A percentile compares a stretch with the other conserved stretches of the same genome.
These are phyloP conservation scores for Eumacrocentrus americanus DNA, from an alignment of 2,888 invertebrate genomes.

Conservation along the genomic window DNA sequence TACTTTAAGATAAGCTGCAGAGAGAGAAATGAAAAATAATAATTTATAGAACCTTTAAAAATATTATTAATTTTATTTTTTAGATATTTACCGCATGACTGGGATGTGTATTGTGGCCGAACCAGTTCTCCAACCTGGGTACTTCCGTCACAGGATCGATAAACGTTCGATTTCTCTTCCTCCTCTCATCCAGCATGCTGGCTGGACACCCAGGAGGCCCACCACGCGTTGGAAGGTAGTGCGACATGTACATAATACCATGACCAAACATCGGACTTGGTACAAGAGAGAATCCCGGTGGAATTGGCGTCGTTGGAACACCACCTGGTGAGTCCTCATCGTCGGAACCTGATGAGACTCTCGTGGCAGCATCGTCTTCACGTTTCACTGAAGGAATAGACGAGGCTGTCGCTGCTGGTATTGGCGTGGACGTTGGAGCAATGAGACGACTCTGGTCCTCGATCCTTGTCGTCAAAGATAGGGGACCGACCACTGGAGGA, in stretches of 20 bases:
- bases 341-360: slow-evolving; percentile 62
- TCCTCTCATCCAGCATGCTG: slow-evolving; percentile 78
- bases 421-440: slow-evolving; percentile 17
- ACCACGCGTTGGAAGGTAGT: slow-evolving; percentile 72
- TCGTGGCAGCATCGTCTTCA: slow-evolving; percentile 46
- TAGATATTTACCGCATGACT: slow-evolving; percentile 72
- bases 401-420: slow-evolving; percentile 39
- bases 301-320: slow-evolving; percentile 63
- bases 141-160: slow-evolving; percentile 99
- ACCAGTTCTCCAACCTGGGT: slow-evolving; percentile 93
- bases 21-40: slow-evolving; percentile 14
- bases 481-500: slow-evolving; percentile 53
- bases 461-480: slow-evolving; percentile 56
- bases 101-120: slow-evolving; percentile 96
- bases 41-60: neutral
- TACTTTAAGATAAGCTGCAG: slow-evolving; percentile 90
- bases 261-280: slow-evolving; percentile 89
- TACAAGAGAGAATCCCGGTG: slow-evolving; percentile 77
- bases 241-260: slow-evolving; percentile 91
- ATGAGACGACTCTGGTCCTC: slow-evolving; percentile 54
- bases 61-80: neutral
- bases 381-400: slow-evolving; percentile 54
- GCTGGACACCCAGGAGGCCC: slow-evolving; percentile 56
- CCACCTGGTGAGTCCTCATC: slow-evolving; percentile 65
- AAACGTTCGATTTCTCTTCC: slow-evolving; percentile 96